Evolutionary conservation across 2,113 vertebrate genomes (phyloP).

Genomic region (Peromyscus polionotus): DNA sequence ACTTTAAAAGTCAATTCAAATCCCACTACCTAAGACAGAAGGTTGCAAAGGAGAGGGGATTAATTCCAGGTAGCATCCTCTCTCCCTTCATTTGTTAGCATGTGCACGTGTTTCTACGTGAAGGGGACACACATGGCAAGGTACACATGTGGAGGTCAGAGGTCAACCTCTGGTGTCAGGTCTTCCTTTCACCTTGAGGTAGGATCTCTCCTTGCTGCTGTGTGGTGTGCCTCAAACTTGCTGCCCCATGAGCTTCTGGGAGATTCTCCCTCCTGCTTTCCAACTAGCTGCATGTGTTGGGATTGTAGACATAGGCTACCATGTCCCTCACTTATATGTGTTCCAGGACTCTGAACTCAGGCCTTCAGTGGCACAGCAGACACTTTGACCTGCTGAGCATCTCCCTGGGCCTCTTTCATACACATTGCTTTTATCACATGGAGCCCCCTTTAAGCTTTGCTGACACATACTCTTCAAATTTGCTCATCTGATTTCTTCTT

Average conservation of each 20-base stretch:
- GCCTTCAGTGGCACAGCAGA: neutral
- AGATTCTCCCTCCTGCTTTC: neutral
- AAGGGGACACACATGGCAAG: neutral
- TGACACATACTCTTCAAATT: neutral
- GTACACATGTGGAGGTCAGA: neutral
- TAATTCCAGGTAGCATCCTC: neutral
- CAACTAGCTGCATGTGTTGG: neutral
- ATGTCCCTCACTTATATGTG: neutral
- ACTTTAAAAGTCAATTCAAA: conserved; percentile 47
- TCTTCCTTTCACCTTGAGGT: neutral
- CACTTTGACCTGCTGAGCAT: neutral
- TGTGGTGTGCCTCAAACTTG: neutral
- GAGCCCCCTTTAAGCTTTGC: neutral
- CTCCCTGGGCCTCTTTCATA: neutral
- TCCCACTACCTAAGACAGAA: neutral
- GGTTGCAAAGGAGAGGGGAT: neutral
- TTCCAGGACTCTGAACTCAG: neutral
- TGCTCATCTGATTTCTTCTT: neutral
- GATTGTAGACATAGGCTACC: neutral
- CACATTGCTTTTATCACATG: neutral
- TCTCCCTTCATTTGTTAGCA: neutral
- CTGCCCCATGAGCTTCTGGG: neutral
- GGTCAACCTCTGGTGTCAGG: neutral
- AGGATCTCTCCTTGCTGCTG: neutral
- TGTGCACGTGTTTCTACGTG: neutral